phyloP scores from a whole-genome alignment of 2,888 invertebrate species.

The Megalurothrips usitatus region DNA sequence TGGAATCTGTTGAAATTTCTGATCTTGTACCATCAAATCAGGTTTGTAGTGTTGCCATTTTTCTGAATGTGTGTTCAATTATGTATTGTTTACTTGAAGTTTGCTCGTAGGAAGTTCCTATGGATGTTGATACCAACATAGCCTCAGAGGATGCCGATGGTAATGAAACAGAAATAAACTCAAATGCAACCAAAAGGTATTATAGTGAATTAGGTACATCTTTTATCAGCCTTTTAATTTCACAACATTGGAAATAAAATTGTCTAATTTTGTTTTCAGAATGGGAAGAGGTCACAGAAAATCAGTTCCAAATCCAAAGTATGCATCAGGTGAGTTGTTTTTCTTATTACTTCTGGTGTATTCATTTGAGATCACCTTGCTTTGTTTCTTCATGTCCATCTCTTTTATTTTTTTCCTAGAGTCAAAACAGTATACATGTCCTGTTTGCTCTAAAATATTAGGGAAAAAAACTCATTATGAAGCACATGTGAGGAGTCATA shows the following conservation, averaged over 20 bases:
- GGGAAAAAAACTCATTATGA: constrained; percentile 2
- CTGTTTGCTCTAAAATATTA: background rate
- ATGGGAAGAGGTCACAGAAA: constrained; percentile 9
- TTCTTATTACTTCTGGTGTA: background rate
- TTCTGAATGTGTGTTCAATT: background rate
- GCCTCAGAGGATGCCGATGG: too few species aligned
- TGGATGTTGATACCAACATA: too few species aligned
- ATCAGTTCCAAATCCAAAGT: background rate
- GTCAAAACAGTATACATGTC: background rate
- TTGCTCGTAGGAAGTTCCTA: too few species aligned
- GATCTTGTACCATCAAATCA: background rate
- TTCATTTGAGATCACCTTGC: too few species aligned
- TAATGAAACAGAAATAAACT: too few species aligned
- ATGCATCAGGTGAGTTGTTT: background rate
- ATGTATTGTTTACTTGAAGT: too few species aligned
- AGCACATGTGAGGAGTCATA: background rate
- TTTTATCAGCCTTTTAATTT: too few species aligned
- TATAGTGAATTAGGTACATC: too few species aligned
- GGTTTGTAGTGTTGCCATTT: background rate
- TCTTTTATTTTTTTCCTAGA: background rate
- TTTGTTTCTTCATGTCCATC: too few species aligned
- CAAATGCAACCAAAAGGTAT: too few species aligned
- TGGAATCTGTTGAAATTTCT: too few species aligned
- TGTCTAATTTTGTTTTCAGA: background rate
- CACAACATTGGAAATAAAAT: background rate